A percentile compares a stretch with the other conserved stretches of the same genome.
Evolutionary conservation across 2,113 vertebrate genomes (phyloP).

Genomic region (Orientallactaga bullata): DNA sequence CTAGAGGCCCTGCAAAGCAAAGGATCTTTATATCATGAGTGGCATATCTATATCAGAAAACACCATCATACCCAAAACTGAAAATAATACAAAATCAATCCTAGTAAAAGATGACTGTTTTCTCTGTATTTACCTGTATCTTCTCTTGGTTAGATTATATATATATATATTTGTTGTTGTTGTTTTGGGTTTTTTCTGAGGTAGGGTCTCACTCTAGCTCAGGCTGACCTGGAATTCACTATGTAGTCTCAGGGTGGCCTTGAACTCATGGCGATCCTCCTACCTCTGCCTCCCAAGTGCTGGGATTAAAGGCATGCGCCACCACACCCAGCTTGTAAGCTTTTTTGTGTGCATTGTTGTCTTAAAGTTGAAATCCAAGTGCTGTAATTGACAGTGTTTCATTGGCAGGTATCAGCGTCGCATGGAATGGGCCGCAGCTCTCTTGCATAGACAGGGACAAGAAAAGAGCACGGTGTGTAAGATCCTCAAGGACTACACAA

Average conservation of each 20-base stretch:
- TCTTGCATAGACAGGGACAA: slow-evolving; percentile 89
- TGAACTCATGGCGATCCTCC: no score
- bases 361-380: neutral
- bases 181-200: no score
- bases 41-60: neutral
- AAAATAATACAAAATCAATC: neutral
- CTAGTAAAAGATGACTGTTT: neutral
- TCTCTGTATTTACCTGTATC: neutral
- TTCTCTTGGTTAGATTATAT: neutral
- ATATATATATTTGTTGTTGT: no score
- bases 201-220: no score
- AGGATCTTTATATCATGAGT: neutral
- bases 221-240: no score
- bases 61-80: neutral
- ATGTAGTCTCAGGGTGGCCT: no score
- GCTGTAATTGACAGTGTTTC: neutral
- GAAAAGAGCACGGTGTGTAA: slow-evolving; percentile 82
- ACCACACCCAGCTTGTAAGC: no score
- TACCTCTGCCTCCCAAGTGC: no score
- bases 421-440: slow-evolving; percentile 87
- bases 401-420: slow-evolving; percentile 89
- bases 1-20: neutral
- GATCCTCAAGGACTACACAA: slow-evolving; percentile 85
- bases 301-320: no score
- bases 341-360: neutral